Evolutionary conservation across 2,113 vertebrate species (phyloP).

Genomic region (Perca schrenkii): DNA sequence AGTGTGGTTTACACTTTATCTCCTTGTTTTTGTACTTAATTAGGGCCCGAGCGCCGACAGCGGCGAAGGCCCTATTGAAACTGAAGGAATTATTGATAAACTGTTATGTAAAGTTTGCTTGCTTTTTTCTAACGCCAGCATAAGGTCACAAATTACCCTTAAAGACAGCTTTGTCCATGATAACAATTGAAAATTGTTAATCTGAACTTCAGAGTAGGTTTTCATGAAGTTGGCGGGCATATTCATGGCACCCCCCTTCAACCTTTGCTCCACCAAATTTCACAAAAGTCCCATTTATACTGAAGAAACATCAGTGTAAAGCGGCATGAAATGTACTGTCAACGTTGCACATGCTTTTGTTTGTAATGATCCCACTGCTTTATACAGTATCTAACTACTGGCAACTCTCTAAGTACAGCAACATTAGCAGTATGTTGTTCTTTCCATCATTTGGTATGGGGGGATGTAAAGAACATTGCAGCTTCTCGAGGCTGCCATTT

Average conservation of each 20-base stretch:
- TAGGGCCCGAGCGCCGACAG: no score
- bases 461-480: not conserved
- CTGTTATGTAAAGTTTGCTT: not conserved
- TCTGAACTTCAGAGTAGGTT: not conserved
- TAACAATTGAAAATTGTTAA: not conserved
- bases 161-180: not conserved
- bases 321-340: not conserved
- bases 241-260: not conserved
- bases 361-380: not conserved
- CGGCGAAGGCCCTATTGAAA: no score
- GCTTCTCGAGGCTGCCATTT: not conserved
- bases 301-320: not conserved
- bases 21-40: not conserved
- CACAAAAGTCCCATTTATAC: not conserved
- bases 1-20: not conserved
- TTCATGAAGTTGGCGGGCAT: not conserved
- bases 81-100: not conserved
- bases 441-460: not conserved
- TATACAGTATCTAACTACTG: not conserved
- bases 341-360: not conserved
- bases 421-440: not conserved
- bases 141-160: not conserved
- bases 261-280: not conserved
- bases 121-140: not conserved
- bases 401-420: slow-evolving; percentile 1